These are phyloP conservation scores for Galagoides demidoff DNA, from an alignment of 2,797 vertebrate species.

Conservation along the genomic window DNA sequence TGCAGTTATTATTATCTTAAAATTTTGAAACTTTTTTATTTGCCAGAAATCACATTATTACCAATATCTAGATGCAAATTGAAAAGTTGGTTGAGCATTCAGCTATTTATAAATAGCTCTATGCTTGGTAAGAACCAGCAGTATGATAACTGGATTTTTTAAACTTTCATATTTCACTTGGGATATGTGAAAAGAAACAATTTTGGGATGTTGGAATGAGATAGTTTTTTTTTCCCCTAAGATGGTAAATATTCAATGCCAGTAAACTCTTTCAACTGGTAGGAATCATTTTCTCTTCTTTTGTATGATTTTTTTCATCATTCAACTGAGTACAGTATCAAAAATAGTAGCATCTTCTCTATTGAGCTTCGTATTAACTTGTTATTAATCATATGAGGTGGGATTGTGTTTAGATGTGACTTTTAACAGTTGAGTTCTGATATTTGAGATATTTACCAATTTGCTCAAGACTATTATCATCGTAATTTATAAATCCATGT, in stretches of 20 bases:
- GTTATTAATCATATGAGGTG: neutral
- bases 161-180: slow-evolving; percentile 36
- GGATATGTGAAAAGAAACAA: neutral
- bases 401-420: neutral
- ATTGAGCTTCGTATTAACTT: neutral
- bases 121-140: slow-evolving; percentile 28
- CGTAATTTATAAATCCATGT: slow-evolving; percentile 25
- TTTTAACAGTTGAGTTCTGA: neutral
- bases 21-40: slow-evolving; percentile 45
- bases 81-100: slow-evolving; percentile 65
- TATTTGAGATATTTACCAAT: neutral
- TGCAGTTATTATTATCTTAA: slow-evolving; percentile 49
- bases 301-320: neutral
- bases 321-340: neutral
- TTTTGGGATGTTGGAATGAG: neutral
- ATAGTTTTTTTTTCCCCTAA: neutral
- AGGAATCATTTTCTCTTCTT: slow-evolving; percentile 25
- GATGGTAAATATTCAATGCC: neutral
- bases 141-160: slow-evolving; percentile 29
- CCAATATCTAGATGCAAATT: slow-evolving; percentile 56
- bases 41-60: neutral
- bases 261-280: slow-evolving; percentile 51
- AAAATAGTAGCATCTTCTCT: neutral
- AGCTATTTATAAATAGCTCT: slow-evolving; percentile 61
- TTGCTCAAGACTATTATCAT: neutral